Percentiles rank a stretch among this genome's conserved stretches.
Evolutionary conservation across 2,888 invertebrate genomes (phyloP).

Genomic region (Trachelus troglodyta): DNA sequence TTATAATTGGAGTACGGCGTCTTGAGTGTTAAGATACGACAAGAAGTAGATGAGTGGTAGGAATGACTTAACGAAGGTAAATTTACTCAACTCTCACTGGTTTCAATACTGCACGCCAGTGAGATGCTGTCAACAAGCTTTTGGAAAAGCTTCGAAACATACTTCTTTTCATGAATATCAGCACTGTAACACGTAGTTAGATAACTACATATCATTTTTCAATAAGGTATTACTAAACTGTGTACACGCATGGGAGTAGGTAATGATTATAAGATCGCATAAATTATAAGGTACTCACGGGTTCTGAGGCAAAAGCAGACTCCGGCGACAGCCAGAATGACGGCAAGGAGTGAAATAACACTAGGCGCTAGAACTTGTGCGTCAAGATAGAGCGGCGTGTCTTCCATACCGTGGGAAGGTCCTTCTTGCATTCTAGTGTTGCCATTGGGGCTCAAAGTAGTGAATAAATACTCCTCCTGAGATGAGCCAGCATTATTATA

Average conservation of each 20-base stretch:
- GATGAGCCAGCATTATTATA: slow-evolving; percentile 75
- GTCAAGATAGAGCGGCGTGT: slow-evolving; percentile 64
- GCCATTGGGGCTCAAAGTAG: slow-evolving; percentile 69
- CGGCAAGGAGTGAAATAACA: slow-evolving; percentile 68
- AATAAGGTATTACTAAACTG: background rate
- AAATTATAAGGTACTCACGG: slow-evolving; percentile 63
- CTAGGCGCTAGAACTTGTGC: slow-evolving; percentile 69
- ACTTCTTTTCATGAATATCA: background rate
- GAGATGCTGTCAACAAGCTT: background rate
- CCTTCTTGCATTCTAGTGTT: slow-evolving; percentile 62
- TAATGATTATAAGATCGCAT: background rate
- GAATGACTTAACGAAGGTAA: slow-evolving; percentile 24
- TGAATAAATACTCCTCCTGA: slow-evolving; percentile 71
- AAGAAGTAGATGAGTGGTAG: slow-evolving; percentile 36
- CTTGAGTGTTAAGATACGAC: slow-evolving; percentile 44
- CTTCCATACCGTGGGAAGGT: slow-evolving; percentile 48
- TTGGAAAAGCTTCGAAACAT: background rate
- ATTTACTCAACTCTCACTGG: slow-evolving; percentile 24
- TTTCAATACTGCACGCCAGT: slow-evolving; percentile 17
- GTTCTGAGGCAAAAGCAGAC: slow-evolving; percentile 70
- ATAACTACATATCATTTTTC: no score
- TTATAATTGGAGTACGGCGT: slow-evolving; percentile 45
- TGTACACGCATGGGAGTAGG: background rate
- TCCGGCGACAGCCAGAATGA: slow-evolving; percentile 70
- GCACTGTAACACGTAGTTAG: no score